These are phyloP conservation scores for Panthera uncia DNA, from an alignment of 2,113 vertebrate species.

Conservation along the genomic window DNA sequence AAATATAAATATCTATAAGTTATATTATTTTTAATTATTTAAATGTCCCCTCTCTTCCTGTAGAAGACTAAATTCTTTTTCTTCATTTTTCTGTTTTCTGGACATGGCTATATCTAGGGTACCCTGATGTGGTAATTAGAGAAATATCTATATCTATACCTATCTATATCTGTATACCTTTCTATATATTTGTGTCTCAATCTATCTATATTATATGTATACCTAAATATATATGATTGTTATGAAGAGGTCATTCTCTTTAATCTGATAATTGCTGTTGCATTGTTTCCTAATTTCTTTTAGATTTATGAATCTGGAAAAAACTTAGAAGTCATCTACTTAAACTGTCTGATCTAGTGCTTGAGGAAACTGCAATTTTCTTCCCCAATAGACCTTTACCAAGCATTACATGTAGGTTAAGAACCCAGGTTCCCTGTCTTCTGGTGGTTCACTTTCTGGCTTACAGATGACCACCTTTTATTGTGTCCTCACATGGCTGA, in stretches of 20 bases:
- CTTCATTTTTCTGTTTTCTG: neutral
- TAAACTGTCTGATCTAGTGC: neutral
- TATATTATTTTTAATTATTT: neutral
- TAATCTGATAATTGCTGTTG: neutral
- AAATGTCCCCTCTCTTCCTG: neutral
- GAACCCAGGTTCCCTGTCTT: neutral
- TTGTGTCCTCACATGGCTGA: neutral
- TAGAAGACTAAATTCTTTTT: neutral
- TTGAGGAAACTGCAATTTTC: neutral
- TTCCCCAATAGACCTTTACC: neutral
- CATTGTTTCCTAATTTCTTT: neutral
- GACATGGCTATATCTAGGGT: neutral
- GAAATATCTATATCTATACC: neutral
- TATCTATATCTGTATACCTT: neutral
- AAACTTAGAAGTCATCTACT: neutral
- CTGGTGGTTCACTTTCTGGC: neutral
- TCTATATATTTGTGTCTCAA: neutral
- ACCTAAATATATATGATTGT: neutral
- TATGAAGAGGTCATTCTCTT: neutral
- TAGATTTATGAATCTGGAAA: neutral
- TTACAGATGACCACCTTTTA: neutral
- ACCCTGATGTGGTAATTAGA: neutral
- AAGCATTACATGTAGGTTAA: neutral
- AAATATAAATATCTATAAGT: neutral
- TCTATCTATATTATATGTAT: neutral